These are phyloP conservation scores for Notolabrus celidotus DNA, from an alignment of 2,797 vertebrate species.

Conservation along the genomic window DNA sequence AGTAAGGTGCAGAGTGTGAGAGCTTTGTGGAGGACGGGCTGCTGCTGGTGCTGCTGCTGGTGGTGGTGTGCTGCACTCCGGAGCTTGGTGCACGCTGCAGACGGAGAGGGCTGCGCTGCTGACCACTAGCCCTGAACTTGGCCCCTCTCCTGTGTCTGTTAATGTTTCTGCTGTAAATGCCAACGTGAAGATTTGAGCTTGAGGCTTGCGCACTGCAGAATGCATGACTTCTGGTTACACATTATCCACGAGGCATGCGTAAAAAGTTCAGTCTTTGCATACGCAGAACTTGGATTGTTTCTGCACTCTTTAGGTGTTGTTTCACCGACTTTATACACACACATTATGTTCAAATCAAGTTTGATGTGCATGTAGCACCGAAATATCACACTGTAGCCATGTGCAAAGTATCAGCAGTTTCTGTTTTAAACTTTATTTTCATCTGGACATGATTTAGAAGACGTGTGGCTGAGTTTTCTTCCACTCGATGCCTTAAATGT, in stretches of 20 bases:
- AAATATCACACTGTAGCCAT: conserved; percentile 33
- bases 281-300: no score
- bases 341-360: background rate
- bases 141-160: conserved; percentile 45
- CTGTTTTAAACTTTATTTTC: conserved; percentile 1
- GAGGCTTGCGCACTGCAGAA: conserved; percentile 7
- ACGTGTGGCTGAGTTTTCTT: background rate
- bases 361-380: background rate
- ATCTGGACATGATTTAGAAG: background rate
- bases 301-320: background rate
- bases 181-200: background rate
- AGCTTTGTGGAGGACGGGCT: background rate
- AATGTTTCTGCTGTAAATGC: conserved; percentile 23
- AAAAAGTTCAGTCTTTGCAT: conserved; percentile 11
- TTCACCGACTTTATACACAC: background rate
- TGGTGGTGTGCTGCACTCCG: conserved; percentile 20
- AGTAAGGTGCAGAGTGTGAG: conserved; percentile 5
- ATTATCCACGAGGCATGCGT: background rate
- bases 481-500: background rate
- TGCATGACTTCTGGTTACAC: background rate
- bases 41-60: no score
- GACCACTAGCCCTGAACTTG: conserved; percentile 73
- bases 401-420: conserved; percentile 25
- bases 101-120: conserved; percentile 23
- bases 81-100: conserved; percentile 40